Percentiles rank a stretch among this genome's conserved stretches.
These are phyloP conservation scores for Megaceryle alcyon DNA, from an alignment of 2,797 vertebrate genomes.

Conservation along the genomic window DNA sequence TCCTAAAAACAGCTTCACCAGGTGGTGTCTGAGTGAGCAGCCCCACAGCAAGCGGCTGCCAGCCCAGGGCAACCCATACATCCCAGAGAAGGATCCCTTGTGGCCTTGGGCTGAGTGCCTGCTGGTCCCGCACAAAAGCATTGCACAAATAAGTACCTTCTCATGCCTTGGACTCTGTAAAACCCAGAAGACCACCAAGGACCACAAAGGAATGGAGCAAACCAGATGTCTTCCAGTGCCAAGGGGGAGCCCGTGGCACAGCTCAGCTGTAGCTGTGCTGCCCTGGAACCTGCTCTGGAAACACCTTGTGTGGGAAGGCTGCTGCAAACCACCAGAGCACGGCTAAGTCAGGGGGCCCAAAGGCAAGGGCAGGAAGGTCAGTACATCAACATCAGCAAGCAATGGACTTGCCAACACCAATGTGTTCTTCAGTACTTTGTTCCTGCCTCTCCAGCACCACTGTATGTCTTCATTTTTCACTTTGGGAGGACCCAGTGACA, in stretches of 20 bases:
- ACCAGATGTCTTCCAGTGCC: background rate
- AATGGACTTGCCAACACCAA: background rate
- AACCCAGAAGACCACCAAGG: background rate
- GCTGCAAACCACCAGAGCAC: background rate
- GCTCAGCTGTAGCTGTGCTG: background rate
- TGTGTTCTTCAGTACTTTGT: background rate
- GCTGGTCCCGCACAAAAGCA: background rate
- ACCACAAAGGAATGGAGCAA: background rate
- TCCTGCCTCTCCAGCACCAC: background rate
- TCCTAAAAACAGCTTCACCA: background rate
- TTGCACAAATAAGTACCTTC: background rate
- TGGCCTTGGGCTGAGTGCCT: background rate
- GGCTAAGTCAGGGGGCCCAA: background rate
- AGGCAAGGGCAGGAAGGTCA: background rate
- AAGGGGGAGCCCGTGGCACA: rapidly evolving
- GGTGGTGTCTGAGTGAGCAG: background rate
- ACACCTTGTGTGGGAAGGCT: background rate
- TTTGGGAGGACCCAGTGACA: background rate
- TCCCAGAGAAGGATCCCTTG: background rate
- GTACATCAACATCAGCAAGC: background rate
- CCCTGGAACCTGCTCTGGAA: background rate
- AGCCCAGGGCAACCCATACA: background rate
- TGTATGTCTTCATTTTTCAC: background rate
- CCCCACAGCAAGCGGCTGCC: background rate
- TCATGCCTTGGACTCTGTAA: background rate